Evolutionary conservation across 2,113 vertebrate genomes (phyloP).

Genomic region (Pelvicachromis taeniatus): DNA sequence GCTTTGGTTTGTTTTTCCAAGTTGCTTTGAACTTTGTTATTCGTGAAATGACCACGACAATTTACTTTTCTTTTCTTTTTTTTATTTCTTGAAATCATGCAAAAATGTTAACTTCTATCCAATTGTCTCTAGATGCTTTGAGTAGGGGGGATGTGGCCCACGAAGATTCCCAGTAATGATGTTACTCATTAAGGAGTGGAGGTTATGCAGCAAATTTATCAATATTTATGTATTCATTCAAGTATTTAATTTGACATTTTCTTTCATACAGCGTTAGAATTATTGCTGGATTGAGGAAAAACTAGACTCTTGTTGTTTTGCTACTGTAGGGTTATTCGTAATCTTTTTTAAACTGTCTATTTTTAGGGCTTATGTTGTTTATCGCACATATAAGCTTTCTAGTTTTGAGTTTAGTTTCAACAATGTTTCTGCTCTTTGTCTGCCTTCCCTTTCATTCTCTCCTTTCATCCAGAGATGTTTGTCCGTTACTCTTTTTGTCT

Average conservation of each 20-base stretch:
- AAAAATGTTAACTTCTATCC: conserved; percentile 59
- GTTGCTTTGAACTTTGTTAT: conserved; percentile 25
- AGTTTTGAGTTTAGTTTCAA: conserved; percentile 27
- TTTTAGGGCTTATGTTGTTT: conserved; percentile 4
- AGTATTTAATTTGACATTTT: not conserved
- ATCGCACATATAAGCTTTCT: not conserved
- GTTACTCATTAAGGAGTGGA: conserved; percentile 56
- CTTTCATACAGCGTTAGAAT: not conserved
- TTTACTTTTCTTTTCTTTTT: not conserved
- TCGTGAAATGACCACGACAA: conserved; percentile 4
- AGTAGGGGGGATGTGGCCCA: conserved; percentile 50
- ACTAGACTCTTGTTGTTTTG: not conserved
- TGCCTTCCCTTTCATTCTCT: conserved; percentile 62
- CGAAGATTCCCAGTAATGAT: conserved; percentile 63
- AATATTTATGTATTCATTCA: conserved; percentile 2
- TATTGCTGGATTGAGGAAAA: not conserved
- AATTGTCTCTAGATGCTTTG: conserved; percentile 60
- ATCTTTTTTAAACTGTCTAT: not conserved
- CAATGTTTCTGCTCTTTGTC: conserved; percentile 61
- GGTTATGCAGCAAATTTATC: conserved; percentile 37
- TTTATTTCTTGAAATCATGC: conserved; percentile 51
- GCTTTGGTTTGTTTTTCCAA: not conserved
- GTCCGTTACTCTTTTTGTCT: conserved; percentile 57
- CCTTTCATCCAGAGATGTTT: conserved; percentile 60
- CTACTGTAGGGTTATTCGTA: not conserved